phyloP scores from a whole-genome alignment of 2,113 vertebrate species.

The Vicugna pacos region DNA sequence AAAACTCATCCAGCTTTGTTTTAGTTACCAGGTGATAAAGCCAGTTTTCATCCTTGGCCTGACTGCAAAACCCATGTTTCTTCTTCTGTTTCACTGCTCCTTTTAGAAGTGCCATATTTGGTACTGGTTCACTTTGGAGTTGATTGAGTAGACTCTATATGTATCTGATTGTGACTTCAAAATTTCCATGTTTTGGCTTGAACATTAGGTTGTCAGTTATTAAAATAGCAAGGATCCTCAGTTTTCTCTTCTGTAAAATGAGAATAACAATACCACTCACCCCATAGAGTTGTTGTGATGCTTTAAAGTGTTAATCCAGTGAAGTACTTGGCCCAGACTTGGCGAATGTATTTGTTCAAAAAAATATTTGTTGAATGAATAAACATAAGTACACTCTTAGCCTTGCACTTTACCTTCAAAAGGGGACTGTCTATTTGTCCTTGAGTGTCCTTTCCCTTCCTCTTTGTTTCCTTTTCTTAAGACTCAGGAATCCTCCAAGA shows the following conservation, averaged over 20 bases:
- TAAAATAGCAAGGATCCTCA: background rate
- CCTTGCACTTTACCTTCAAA: background rate
- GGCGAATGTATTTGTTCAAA: background rate
- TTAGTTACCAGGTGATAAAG: constrained; percentile 25
- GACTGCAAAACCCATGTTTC: background rate
- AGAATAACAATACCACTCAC: background rate
- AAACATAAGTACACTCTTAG: background rate
- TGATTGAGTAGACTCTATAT: background rate
- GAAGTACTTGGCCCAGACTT: constrained; percentile 13
- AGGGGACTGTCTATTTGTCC: background rate
- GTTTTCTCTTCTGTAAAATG: constrained; percentile 36
- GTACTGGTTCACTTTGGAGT: background rate
- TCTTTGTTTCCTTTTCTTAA: background rate
- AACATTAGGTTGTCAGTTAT: background rate
- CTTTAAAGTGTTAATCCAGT: background rate
- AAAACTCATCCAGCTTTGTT: constrained; percentile 11
- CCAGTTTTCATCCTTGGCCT: background rate
- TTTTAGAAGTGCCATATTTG: background rate
- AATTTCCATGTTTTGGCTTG: background rate
- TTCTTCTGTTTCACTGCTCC: background rate
- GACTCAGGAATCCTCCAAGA: background rate
- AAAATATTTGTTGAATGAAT: constrained; percentile 12
- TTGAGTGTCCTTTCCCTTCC: background rate
- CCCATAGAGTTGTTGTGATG: background rate
- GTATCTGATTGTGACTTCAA: background rate